phyloP scores from a whole-genome alignment of 2,797 vertebrate genomes.

The Hipposideros larvatus region DNA sequence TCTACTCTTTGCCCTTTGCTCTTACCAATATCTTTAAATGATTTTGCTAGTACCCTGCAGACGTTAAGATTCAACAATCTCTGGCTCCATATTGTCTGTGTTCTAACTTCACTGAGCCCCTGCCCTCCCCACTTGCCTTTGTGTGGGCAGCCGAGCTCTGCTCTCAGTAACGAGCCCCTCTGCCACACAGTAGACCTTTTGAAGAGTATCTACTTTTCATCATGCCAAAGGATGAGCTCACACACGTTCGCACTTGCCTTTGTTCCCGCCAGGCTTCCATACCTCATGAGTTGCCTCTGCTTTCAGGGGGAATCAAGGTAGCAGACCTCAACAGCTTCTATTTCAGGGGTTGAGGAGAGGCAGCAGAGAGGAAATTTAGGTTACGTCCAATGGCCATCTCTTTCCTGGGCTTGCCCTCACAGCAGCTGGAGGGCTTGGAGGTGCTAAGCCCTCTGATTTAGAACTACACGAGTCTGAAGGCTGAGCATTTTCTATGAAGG shows the following conservation, averaged over 20 bases:
- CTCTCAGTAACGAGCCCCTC: slow-evolving; percentile 88
- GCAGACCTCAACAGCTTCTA: slow-evolving; percentile 80
- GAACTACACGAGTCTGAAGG: slow-evolving; percentile 83
- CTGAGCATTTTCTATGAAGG: slow-evolving; percentile 81
- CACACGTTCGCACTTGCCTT: slow-evolving; percentile 82
- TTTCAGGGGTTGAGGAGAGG: slow-evolving; percentile 80
- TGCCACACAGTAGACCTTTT: slow-evolving; percentile 87
- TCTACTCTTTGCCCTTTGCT: slow-evolving; percentile 33
- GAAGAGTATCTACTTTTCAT: slow-evolving; percentile 87
- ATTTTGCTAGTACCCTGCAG: slow-evolving; percentile 48
- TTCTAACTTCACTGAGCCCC: slow-evolving; percentile 78
- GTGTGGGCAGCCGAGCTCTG: slow-evolving; percentile 87
- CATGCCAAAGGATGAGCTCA: slow-evolving; percentile 85
- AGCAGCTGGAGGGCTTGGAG: slow-evolving; percentile 84
- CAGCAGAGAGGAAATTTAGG: slow-evolving; percentile 77
- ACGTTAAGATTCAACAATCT: slow-evolving; percentile 76
- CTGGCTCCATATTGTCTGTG: slow-evolving; percentile 79
- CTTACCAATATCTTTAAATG: slow-evolving; percentile 62
- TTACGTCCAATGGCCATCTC: slow-evolving; percentile 81
- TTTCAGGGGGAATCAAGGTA: slow-evolving; percentile 83
- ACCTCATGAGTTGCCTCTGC: slow-evolving; percentile 84
- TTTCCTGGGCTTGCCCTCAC: slow-evolving; percentile 83
- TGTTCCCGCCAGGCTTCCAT: slow-evolving; percentile 83
- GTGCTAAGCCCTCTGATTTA: slow-evolving; percentile 84
- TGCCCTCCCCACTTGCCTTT: slow-evolving; percentile 80